Base-by-base conservation (phyloP, 2,888 invertebrate genomes). In the Lacanobia oleracea region DNA sequence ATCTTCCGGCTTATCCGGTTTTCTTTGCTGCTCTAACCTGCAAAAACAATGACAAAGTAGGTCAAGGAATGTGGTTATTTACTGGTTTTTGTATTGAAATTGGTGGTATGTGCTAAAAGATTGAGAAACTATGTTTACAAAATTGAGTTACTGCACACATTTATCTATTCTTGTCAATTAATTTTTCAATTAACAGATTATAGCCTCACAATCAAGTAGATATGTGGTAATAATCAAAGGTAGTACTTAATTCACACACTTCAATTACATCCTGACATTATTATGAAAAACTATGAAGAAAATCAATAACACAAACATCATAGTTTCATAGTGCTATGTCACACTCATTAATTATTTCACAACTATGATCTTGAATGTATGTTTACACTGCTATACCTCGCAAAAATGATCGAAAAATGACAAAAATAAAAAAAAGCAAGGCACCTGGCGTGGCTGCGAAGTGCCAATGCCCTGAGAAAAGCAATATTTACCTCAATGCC, bases 1-100 rank as follows among this genome's bases (percentile, higher is more conserved):
- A 93, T 98, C 98, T 90, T 98, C 98, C 0, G 98, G 98, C 88
- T 98, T 98, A 83, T 98, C 98, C 0, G 98, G 97, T 88, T 98
- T 98, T 56, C 98, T 94, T 82, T 97, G 97, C 85, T 98, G 97
- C 89, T 98, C 98, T 87, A 97, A 92, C 82, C 97, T 96, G 90
- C 81, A 81, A 72, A 67, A 21, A 64, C 2, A 53, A 70, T 14
- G 23, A 37, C 21, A 45, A 72, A 67, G 45, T 65, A 76, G 77
- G 81, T 72, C 72, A 80, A 23, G 53, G 6, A 40, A 56, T 61
- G 23, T 2, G 1, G n/a, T 43, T n/a, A 14, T 27, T 27, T 23
- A 1, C 1, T 43, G 5, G 0, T 8, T 2, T 54, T 27, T 16
- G 16, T 23, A 9, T 18, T 23, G 5, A 65, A 56, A 72, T 64